Percentiles rank a stretch among this genome's conserved stretches.
Evolutionary conservation across 1,140 invertebrate species (phyloP).

Genomic region (Anastatus disparis): DNA sequence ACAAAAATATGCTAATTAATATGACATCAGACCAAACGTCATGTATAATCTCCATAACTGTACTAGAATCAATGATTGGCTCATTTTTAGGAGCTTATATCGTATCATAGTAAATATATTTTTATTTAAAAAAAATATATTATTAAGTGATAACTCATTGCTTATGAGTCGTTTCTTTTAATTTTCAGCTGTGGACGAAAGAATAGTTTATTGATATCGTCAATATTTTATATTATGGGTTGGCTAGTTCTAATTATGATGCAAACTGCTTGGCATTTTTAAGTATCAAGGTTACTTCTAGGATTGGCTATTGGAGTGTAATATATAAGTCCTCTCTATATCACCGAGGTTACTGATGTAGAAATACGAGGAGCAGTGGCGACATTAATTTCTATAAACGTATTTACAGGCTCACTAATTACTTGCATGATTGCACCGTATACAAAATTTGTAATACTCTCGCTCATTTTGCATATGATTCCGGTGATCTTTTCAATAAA

Average conservation of each 20-base stretch:
- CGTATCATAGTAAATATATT: slow-evolving; percentile 47
- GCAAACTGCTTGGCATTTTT: slow-evolving; percentile 66
- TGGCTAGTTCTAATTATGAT: slow-evolving; percentile 75
- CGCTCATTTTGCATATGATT: slow-evolving; percentile 67
- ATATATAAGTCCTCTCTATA: slow-evolving; percentile 78
- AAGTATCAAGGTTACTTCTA: slow-evolving; percentile 69
- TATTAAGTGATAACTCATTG: too few relatives aligned
- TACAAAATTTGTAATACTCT: slow-evolving; percentile 70
- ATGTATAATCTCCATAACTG: slow-evolving; percentile 61
- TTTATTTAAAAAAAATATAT: neutral
- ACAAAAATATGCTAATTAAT: slow-evolving; percentile 49
- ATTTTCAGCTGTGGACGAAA: slow-evolving; percentile 73
- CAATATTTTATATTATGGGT: slow-evolving; percentile 74
- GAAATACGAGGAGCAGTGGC: slow-evolving; percentile 77
- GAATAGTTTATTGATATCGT: slow-evolving; percentile 72
- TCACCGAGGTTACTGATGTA: slow-evolving; percentile 76
- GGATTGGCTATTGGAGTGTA: slow-evolving; percentile 79
- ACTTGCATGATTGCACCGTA: slow-evolving; percentile 76
- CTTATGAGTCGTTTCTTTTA: too few relatives aligned
- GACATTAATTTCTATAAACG: slow-evolving; percentile 74
- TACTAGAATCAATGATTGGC: slow-evolving; percentile 66
- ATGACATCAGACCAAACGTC: slow-evolving; percentile 56
- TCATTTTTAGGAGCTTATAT: slow-evolving; percentile 63
- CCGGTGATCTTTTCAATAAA: slow-evolving; percentile 72
- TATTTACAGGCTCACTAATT: slow-evolving; percentile 75